These are phyloP conservation scores for Drosophila mauritiana DNA, from an alignment of 1,140 invertebrate genomes.

Conservation along the genomic window DNA sequence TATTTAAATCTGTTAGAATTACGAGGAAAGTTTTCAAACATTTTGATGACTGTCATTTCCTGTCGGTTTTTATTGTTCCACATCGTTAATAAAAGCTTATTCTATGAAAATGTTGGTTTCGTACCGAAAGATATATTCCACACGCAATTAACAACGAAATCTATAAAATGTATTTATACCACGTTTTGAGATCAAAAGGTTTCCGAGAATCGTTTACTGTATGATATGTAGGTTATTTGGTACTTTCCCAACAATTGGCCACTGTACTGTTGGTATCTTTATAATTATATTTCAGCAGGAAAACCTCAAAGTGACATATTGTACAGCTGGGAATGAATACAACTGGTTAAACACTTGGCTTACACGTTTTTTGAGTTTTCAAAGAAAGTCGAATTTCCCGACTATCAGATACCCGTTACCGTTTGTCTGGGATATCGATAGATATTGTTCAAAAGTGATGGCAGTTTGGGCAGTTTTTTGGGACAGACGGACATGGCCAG, in stretches of 20 bases:
- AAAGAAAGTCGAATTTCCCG: too few relatives aligned
- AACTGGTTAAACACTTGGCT: slow-evolving; percentile 38
- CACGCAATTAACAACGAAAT: too few relatives aligned
- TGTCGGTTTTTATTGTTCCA: neutral
- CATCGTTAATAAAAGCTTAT: neutral
- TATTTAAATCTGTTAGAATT: slow-evolving; percentile 14
- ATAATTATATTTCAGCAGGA: slow-evolving; percentile 2
- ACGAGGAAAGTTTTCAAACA: slow-evolving; percentile 40
- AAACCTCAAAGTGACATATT: slow-evolving; percentile 27
- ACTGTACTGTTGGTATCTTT: slow-evolving; percentile 3
- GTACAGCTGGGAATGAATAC: slow-evolving; percentile 14
- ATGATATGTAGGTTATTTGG: neutral
- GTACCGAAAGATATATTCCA: neutral
- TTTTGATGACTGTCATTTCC: slow-evolving; percentile 17
- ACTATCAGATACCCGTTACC: too few relatives aligned
- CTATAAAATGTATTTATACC: too few relatives aligned
- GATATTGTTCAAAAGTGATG: neutral
- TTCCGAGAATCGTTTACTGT: neutral
- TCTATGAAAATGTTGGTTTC: neutral
- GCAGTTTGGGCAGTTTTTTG: too few relatives aligned
- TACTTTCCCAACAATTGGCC: slow-evolving; percentile 31
- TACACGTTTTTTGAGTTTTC: slow-evolving; percentile 13
- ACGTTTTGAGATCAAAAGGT: neutral
- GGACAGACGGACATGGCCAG: too few relatives aligned
- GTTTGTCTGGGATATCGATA: too few relatives aligned